Base-by-base conservation (phyloP, 2,888 invertebrate genomes). In the Criorhina ranunculi region DNA sequence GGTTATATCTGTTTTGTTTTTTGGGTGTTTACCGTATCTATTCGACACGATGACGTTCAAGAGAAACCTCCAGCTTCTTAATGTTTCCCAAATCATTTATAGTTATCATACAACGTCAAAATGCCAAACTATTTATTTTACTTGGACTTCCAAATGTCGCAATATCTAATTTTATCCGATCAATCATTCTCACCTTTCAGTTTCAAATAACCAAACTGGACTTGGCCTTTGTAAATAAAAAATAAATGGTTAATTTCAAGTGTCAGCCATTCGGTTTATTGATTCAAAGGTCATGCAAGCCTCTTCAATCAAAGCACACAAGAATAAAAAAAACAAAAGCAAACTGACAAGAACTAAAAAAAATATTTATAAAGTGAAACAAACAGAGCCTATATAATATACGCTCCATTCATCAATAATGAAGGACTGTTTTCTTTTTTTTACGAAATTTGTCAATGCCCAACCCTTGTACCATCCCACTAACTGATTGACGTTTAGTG, bases 171-270 rank as follows among this genome's bases (percentile, higher is more conserved):
- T 53, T 53, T 9, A 33, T 33, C 12, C 33, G 9, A 53, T 53
- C 53, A 53, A 53, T 53, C 53, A 53, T 33, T 53, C 53, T 53
- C 12, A 31, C 53, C 19, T 49, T 49, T 24, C 24, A 49, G 24
- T 49, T 24, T 49, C 49, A 49, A 49, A n/a, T 2, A 49, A 29
- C 24, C 49, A 49, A 49, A 29, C 49, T 49, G 29, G 49, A 49
- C 49, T 49, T 49, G 24, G 49, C 24, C 49, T 29, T 49, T 49
- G 4, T 0, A 49, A 49, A 29, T 49, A 49, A 49, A 49, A 19
- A 49, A 29, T 19, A 24, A 49, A 49, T 49, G 24, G n/a, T n/a
- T 49, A 49, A 49, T 49, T 49, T 24, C 24, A 29, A 24, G 49
- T 49, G 29, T 29, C 49, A 49, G 49, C n/a, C 9, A 19, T 46